Evolutionary conservation across 2,113 vertebrate species (phyloP).

Genomic region (Ctenodactylus gundi): DNA sequence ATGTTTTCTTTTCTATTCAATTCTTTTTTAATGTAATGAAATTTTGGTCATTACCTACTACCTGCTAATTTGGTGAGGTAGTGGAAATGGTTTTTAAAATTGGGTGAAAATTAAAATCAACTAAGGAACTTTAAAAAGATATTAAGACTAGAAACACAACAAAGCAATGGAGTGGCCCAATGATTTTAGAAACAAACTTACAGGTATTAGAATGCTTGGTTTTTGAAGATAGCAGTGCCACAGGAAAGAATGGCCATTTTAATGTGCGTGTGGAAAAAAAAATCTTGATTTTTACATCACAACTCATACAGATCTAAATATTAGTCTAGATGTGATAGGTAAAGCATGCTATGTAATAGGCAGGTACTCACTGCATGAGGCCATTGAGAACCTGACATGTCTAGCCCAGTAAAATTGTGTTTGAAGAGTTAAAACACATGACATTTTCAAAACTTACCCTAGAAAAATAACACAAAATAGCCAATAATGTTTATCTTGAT

Average conservation of each 20-base stretch:
- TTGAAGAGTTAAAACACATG: not conserved
- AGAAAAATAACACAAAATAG: not conserved
- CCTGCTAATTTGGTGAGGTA: not conserved
- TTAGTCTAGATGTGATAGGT: not conserved
- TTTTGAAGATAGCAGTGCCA: not conserved
- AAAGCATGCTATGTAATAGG: not conserved
- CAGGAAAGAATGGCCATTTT: not conserved
- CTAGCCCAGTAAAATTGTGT: not conserved
- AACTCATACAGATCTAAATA: not conserved
- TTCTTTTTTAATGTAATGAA: not conserved
- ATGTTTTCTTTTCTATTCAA: not conserved
- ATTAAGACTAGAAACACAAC: not conserved
- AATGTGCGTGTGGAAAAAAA: not conserved
- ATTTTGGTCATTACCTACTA: not conserved
- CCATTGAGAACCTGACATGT: not conserved
- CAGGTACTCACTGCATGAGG: fast-evolving
- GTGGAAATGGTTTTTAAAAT: not conserved
- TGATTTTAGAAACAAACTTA: not conserved
- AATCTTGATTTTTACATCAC: not conserved
- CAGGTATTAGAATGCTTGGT: not conserved
- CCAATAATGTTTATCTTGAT: not conserved
- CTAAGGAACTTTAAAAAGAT: not conserved
- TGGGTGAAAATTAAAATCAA: not conserved
- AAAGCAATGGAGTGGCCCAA: not conserved
- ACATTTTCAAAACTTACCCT: not conserved